Evolutionary conservation across 2,888 invertebrate species (phyloP), one percentile per base, ranked within the genome.

Genomic region (Bembecia ichneumoniformis): DNA sequence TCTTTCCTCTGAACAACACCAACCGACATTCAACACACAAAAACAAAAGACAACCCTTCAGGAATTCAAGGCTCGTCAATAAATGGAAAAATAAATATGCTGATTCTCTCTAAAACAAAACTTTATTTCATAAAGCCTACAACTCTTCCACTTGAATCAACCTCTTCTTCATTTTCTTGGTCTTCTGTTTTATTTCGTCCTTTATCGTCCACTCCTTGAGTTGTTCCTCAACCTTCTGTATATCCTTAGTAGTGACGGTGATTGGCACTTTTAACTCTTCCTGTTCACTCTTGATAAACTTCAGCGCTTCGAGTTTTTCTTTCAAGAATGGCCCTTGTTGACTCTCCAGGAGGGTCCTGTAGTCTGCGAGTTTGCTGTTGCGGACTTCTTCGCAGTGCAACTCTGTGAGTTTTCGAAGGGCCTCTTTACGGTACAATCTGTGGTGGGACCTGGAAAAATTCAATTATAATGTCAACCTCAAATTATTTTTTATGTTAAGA

Each of bases 231-330:
- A 91, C 88, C 47, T 77, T 77, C 48, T 89, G 89, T 34, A 95
- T 92, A 53, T 94, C 91, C 56, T 92, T 89, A 52, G 91, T 88
- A 0, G 88, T 90, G 0, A 95, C 89, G 0, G 93, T 92, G 0
- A 92, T 82, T 1, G 88, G 78, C 1, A 92, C 68, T 48, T 91
- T 89, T 52, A 92, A 90, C 10, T 90, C 90, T 46, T 88, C 77
- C 69, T 96, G 95, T 71, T 95, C 94, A 54, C 90, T 88, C 36
- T 90, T 89, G n/a, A 96, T 93, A 64, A 92, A 92, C 54, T 90
- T 79, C 1, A 97, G 73, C 15, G 91, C 90, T 46, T 91, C 88
- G 1, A 92, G 84, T 70, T 96, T 96, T 49, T 94, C 90, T 65
- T 89, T 86, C 15, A 93, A 81, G 69, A 94, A 96, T 0, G 88